Percentiles rank a stretch among this genome's conserved stretches.
These are phyloP conservation scores for Vanessa tameamea DNA, from an alignment of 1,140 invertebrate genomes.

Conservation along the genomic window DNA sequence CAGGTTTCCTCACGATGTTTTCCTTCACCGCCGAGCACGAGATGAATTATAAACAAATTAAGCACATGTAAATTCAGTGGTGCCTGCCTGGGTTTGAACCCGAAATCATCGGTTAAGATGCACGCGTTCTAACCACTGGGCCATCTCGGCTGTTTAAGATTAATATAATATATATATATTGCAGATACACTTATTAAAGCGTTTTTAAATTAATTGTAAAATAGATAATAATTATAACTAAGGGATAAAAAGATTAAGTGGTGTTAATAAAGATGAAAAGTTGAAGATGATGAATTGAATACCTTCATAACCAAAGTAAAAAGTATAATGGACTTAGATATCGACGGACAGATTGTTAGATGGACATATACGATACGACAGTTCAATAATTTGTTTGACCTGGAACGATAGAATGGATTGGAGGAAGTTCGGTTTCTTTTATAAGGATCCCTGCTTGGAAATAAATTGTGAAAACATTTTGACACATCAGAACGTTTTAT, in stretches of 20 bases:
- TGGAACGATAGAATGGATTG: slow-evolving; percentile 8
- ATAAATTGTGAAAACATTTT: slow-evolving; percentile 5
- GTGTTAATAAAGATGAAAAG: neutral
- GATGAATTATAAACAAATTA: too few relatives aligned
- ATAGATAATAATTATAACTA: neutral
- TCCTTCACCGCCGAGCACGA: too few relatives aligned
- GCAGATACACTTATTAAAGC: neutral
- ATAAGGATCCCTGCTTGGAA: neutral
- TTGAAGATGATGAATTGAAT: slow-evolving; percentile 30
- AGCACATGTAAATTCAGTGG: too few relatives aligned
- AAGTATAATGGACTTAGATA: slow-evolving; percentile 9
- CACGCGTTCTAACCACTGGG: too few relatives aligned
- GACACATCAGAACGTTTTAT: neutral
- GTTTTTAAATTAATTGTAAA: neutral
- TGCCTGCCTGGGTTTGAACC: too few relatives aligned
- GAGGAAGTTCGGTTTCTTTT: slow-evolving; percentile 16
- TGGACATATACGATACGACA: neutral
- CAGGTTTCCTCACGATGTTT: too few relatives aligned
- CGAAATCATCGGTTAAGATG: too few relatives aligned
- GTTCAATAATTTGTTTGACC: slow-evolving; percentile 34
- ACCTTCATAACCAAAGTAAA: slow-evolving; percentile 9
- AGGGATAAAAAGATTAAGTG: neutral
- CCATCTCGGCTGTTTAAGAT: too few relatives aligned
- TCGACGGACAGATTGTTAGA: slow-evolving; percentile 7
- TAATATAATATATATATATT: too few relatives aligned